phyloP scores from a whole-genome alignment of 2,797 vertebrate species.

The Adelosebastes latens region DNA sequence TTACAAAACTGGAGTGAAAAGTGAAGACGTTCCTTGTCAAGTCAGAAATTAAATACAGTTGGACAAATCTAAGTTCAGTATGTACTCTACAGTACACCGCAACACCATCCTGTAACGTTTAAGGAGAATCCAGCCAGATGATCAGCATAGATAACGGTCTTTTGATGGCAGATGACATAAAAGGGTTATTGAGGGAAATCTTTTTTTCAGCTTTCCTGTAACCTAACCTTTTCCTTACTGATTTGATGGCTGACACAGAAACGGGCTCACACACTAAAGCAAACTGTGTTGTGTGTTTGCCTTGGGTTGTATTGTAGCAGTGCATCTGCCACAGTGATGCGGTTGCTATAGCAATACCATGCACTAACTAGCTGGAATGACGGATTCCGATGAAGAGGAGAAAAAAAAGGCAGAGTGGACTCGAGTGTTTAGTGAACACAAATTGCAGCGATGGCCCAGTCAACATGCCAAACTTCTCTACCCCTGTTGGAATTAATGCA shows the following conservation, averaged over 20 bases:
- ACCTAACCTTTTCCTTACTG: neutral
- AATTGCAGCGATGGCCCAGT: neutral
- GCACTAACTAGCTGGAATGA: slow-evolving; percentile 55
- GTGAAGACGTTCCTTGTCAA: neutral
- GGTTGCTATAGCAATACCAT: slow-evolving; percentile 78
- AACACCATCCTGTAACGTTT: neutral
- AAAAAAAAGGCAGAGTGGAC: slow-evolving; percentile 29
- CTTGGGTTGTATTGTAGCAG: slow-evolving; percentile 45
- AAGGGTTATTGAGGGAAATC: neutral
- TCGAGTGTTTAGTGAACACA: slow-evolving; percentile 35
- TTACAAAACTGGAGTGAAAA: slow-evolving; percentile 22
- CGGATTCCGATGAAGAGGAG: slow-evolving; percentile 36
- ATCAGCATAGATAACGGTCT: neutral
- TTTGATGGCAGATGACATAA: neutral
- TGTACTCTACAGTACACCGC: neutral
- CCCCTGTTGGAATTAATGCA: slow-evolving; percentile 8
- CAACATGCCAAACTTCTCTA: slow-evolving; percentile 13
- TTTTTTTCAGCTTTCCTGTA: neutral
- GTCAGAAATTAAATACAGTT: neutral
- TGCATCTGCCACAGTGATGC: slow-evolving; percentile 66
- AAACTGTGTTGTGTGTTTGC: slow-evolving; percentile 38
- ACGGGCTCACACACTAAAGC: neutral
- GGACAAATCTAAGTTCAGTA: neutral
- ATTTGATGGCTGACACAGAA: slow-evolving; percentile 9
- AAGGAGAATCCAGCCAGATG: neutral